phyloP scores from a whole-genome alignment of 2,888 invertebrate species.

The Limnephilus lunatus region DNA sequence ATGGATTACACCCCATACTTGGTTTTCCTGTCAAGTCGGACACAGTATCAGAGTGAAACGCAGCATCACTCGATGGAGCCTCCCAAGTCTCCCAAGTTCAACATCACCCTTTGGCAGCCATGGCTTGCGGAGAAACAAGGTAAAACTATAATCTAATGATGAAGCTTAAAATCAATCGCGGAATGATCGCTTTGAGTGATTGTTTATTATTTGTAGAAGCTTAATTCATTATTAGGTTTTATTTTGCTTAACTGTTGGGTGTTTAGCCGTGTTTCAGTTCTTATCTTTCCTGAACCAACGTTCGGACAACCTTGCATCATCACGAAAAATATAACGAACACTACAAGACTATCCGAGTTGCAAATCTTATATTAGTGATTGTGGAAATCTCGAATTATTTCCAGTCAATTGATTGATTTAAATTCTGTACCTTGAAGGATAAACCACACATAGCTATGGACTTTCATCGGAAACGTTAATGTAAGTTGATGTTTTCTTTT shows the following conservation, averaged over 20 bases:
- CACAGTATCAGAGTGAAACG: conserved; percentile 71
- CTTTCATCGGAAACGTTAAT: not conserved
- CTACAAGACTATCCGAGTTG: not conserved
- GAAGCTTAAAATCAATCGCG: not conserved
- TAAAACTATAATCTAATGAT: conserved; percentile 20
- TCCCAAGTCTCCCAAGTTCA: conserved; percentile 76
- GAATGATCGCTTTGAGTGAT: not conserved
- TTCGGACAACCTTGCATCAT: not conserved
- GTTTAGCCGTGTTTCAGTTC: too few species aligned
- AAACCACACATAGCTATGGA: too few species aligned
- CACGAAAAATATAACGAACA: not conserved
- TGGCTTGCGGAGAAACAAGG: conserved; percentile 70
- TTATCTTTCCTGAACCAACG: not conserved
- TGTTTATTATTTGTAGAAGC: not conserved
- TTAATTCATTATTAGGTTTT: not conserved
- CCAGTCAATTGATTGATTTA: too few species aligned
- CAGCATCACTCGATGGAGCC: conserved; percentile 72
- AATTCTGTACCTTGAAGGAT: too few species aligned
- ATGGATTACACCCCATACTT: conserved; percentile 76
- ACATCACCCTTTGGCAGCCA: conserved; percentile 76
- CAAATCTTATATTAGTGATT: not conserved
- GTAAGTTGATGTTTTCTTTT: not conserved
- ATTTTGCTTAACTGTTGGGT: not conserved
- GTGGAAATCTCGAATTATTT: not conserved
- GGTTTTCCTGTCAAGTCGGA: conserved; percentile 72